Base-by-base conservation (phyloP, 2,113 vertebrate genomes). In the human (Homo sapiens) region DNA sequence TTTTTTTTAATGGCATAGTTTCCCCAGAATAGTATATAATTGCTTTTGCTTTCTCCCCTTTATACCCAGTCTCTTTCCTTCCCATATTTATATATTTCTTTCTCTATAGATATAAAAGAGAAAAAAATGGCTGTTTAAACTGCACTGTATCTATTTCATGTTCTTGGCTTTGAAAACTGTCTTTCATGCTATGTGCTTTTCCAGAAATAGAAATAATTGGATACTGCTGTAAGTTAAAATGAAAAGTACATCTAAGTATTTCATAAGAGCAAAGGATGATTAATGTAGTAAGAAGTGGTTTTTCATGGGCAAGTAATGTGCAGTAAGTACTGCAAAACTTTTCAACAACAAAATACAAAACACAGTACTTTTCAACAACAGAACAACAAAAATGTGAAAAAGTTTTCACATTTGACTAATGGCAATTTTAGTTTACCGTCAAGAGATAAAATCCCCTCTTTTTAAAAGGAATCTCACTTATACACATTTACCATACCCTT, bases 171-270 rank as follows among this genome's bases (percentile, higher is more conserved):
- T 98, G 93, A 96, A 97, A 97, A 86, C 73, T 86, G 48, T 64
- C 90, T 96, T 95, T 96, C 40, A 68, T 93, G 66, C 59, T 93
- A 12, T 89, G 48, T 90, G 73, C 45, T 89, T 88, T 93, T 96
- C 66, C 68, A 96, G 59, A 97, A 96, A 96, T 87, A 92, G 90
- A 97, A 96, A 97, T 97, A 93, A 97, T 96, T 96, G 87, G 90
- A n/a, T 70, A 59, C 6, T 48, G 32, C 48, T 80, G 6, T 82
- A 91, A 92, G 82, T 93, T 93, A 66, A 94, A 96, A 83, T 85
- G 30, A 76, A 96, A 95, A 88, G 14, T 82, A 89, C 6, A 2
- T 83, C 73, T 90, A 45, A 79, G 78, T 90, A 87, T 93, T 93
- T 97, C 16, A 57, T 64, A 82, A 79, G 73, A 75, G 40, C 86